Evolutionary conservation across 2,888 invertebrate species (phyloP), one percentile per base, ranked within the genome.

Genomic region (Perizoma affinitatum): DNA sequence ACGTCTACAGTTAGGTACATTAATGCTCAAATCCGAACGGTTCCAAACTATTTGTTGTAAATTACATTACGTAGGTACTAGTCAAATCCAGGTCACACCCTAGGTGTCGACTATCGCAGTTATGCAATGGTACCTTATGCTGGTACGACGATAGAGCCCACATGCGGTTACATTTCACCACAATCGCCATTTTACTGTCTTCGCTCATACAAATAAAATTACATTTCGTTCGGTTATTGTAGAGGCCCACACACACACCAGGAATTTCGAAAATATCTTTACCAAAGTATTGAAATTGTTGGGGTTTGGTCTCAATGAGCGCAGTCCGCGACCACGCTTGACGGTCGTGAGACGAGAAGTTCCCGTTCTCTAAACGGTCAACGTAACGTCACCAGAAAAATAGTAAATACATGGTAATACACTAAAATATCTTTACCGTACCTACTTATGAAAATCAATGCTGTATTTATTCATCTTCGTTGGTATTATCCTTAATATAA

Each of bases 71-170:
- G 43, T 54, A 54, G 40, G 22, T 36, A 49, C 35, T 52, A 54
- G 56, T 59, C 64, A 61, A 69, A 71, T 75, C 58, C 63, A 75
- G 70, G 73, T 74, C 78, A 71, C 60, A 71, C 72, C 66, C 68
- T 68, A 67, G 72, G 74, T 70, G 58, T 74, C 55, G 64, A 57
- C 65, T 75, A 71, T 76, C 70, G 63, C 58, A 66, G 65, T 64
- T 68, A 71, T 58, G 58, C 63, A 69, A 66, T 66, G 51, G 65
- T 63, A 71, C 61, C 64, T 68, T 59, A 64, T 80, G 71, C 75
- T 72, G 80, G 82, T 76, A 71, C 71, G 76, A 69, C 72, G 87
- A 86, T 86, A 87, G 77, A 74, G 78, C 87, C 87, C 87, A 70
- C 86, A 87, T 87, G 76, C 68, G 74, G 74, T 79, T 68, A 71